Evolutionary conservation across 35 echinoderm and acorn worm genomes (phyloP).

Genomic region (Apostichopus japonicus): DNA sequence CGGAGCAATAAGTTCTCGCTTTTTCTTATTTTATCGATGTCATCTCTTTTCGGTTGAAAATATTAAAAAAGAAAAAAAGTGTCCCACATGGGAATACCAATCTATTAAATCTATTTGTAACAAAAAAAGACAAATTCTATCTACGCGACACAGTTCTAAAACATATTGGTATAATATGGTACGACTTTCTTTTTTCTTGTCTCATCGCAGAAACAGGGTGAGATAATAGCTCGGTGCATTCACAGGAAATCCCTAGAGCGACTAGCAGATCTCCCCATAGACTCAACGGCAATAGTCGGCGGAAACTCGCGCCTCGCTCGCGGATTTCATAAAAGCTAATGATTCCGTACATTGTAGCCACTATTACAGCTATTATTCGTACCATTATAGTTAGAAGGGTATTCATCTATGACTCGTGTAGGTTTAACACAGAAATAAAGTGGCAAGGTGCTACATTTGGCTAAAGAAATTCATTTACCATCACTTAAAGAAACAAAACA

Average conservation of each 20-base stretch:
- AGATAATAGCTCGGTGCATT: conserved; percentile 50
- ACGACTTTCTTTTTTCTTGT: not conserved
- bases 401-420: conserved; percentile 41
- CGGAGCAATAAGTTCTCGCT: not conserved
- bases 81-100: conserved; percentile 18
- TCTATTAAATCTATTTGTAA: conserved; percentile 36
- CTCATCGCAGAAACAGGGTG: conserved; percentile 15
- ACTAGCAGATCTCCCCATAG: conserved; percentile 30
- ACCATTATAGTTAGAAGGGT: conserved; percentile 38
- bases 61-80: not conserved
- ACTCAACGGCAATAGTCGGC: conserved; percentile 3
- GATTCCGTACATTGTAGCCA: conserved; percentile 19
- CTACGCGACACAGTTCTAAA: conserved; percentile 34
- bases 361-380: conserved; percentile 41
- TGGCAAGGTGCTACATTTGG: conserved; percentile 43
- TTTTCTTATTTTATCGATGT: not conserved
- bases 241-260: conserved; percentile 43
- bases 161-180: not conserved
- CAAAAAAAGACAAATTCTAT: not conserved
- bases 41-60: conserved; percentile 6
- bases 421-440: conserved; percentile 46
- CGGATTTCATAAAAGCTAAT: conserved; percentile 52
- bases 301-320: conserved; percentile 48
- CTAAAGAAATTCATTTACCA: not conserved
- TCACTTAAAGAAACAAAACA: conserved; percentile 4